A percentile compares a stretch with the other conserved stretches of the same genome.
Conservation (phyloP, 2,888 invertebrate genomes). For the Plagiodera versicolora region DNA sequence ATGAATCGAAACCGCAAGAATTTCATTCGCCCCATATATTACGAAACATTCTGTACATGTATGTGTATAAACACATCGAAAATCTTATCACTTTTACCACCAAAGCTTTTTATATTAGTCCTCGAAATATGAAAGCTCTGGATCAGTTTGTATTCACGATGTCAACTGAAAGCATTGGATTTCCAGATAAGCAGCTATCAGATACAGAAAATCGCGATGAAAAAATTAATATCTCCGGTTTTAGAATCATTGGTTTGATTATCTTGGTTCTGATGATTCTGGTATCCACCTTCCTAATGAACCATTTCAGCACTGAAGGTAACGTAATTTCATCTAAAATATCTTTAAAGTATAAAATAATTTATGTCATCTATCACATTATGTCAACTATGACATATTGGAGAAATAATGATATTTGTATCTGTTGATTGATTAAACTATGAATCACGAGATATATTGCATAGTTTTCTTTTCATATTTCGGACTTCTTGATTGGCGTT, state of each 20-base stretch:
- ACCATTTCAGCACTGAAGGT: neutral
- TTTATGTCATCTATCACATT: no score
- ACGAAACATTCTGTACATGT: no score
- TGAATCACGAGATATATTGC: no score
- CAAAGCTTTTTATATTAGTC: neutral
- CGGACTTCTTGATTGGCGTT: no score
- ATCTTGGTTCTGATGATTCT: neutral
- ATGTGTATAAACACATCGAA: neutral
- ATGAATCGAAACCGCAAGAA: no score
- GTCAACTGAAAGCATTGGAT: neutral
- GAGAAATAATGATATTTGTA: no score
- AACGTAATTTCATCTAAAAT: neutral
- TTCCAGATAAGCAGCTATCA: neutral
- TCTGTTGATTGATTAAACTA: no score
- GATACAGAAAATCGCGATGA: neutral
- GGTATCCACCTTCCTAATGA: neutral
- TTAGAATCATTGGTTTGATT: neutral
- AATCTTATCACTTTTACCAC: neutral
- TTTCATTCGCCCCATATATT: no score
- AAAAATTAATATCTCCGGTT: neutral
- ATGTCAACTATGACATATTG: no score
- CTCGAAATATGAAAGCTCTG: neutral
- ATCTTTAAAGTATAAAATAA: no score
- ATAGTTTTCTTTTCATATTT: no score
- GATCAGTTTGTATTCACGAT: neutral